Evolutionary conservation across 2,113 vertebrate species (phyloP).

Genomic region (Uria lomvia): DNA sequence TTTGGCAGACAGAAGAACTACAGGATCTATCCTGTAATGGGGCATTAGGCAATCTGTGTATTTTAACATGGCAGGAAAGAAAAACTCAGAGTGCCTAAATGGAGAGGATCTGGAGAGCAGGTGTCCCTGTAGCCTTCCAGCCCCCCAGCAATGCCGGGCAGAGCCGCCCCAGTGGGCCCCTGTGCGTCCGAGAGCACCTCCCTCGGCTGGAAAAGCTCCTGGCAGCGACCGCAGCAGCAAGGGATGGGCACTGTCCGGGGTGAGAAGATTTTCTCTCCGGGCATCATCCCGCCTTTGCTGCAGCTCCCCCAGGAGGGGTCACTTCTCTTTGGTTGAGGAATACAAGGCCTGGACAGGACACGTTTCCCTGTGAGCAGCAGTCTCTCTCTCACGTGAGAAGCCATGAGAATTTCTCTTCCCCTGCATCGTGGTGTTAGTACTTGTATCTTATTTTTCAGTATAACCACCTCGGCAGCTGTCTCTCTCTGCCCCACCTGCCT

Average conservation of each 20-base stretch:
- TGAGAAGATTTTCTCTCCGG: background rate
- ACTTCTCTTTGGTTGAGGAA: background rate
- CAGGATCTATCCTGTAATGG: background rate
- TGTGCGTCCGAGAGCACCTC: background rate
- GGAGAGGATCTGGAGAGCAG: background rate
- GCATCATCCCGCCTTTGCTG: background rate
- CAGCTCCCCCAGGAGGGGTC: background rate
- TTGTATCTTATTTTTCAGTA: background rate
- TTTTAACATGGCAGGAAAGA: background rate
- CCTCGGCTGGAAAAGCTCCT: background rate
- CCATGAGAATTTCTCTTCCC: background rate
- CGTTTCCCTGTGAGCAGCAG: background rate
- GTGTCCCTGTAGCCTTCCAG: background rate
- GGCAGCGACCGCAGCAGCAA: background rate
- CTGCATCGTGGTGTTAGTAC: background rate
- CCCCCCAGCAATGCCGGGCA: background rate
- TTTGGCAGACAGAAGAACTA: background rate
- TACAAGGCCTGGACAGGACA: background rate
- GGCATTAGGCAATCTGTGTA: background rate
- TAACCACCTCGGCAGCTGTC: background rate
- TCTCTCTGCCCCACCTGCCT: background rate
- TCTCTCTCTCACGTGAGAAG: background rate
- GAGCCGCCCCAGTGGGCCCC: background rate
- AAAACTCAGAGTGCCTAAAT: background rate
- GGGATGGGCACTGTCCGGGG: rapidly evolving